These are phyloP conservation scores for Ornithoptera alexandrae DNA, from an alignment of 2,888 invertebrate genomes.

Conservation along the genomic window DNA sequence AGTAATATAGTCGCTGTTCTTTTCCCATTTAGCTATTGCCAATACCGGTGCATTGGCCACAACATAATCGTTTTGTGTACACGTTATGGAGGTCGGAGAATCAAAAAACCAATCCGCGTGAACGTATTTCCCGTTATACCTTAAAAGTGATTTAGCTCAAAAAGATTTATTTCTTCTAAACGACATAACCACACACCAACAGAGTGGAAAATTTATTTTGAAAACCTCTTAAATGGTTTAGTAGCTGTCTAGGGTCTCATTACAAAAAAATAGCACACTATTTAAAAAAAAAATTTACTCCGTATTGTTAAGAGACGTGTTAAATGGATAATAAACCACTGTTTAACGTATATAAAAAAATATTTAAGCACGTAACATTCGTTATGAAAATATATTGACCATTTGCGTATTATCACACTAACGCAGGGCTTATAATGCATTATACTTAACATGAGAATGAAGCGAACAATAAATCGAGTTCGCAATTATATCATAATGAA, in stretches of 20 bases:
- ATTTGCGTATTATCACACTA: conserved; percentile 21
- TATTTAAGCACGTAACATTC: conserved; percentile 19
- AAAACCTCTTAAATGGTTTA: background rate
- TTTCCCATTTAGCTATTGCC: conserved; percentile 33
- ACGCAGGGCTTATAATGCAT: conserved; percentile 11
- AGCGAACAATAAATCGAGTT: conserved; percentile 16
- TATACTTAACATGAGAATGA: conserved; percentile 9
- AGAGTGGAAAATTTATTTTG: background rate
- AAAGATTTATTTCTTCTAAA: conserved; percentile 19
- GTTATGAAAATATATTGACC: background rate
- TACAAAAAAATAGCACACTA: background rate
- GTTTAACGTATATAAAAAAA: conserved; percentile 11
- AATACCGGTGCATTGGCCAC: conserved; percentile 15
- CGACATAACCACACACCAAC: conserved; percentile 12
- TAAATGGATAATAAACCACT: conserved; percentile 11
- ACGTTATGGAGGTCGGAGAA: conserved; percentile 27
- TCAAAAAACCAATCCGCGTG: conserved; percentile 7
- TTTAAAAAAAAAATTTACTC: background rate
- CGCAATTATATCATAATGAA: conserved; percentile 17
- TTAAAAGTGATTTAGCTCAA: conserved; percentile 34
- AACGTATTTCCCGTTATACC: conserved; percentile 33
- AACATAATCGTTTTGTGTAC: conserved; percentile 35
- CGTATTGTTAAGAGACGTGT: conserved; percentile 12
- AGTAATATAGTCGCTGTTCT: conserved; percentile 36
- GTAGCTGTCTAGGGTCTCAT: background rate